Base-by-base conservation (phyloP, 2,113 vertebrate genomes). In the Dasyurus viverrinus region DNA sequence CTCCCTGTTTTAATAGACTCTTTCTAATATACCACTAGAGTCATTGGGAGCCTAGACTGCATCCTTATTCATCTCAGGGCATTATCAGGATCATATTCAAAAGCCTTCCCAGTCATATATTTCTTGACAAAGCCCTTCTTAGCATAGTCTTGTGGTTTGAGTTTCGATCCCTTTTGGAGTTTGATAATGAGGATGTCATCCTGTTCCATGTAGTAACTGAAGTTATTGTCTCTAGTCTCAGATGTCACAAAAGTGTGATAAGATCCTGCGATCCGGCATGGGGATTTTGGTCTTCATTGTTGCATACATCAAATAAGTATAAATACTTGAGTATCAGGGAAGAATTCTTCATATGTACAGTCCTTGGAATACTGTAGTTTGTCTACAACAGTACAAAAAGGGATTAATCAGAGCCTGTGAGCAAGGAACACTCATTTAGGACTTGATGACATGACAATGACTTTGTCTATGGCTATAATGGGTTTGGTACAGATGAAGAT, bases 381-480 rank as follows among this genome's bases (percentile, higher is more conserved):
- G 97, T 99, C 99, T 95, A 99, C 99, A 10, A 99, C 99, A 97
- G 99, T 99, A 2, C 99, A 99, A 0, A 99, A 99, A 0, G 99
- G 99, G 50, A 99, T 99, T 93, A 99, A 98, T 53, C 99, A 99
- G 36, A 99, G 99, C 97, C 99, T 98, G 98, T 99, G 99, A 0
- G 99, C 99, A 2, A 99, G 99, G 97, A 99, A 99, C 60, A 99
- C 99, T 99, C 99, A 0, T 99, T 99, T n/a, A 99, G 99, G 1
- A 99, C 99, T 48, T 0, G 99, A 99, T 12, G 99, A 99, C 97
- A 99, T 99, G 95, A 99, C 99, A 1, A 99, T 99, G 3, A 99
- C 99, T 99, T 99, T 99, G 98, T 99, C 99, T 0, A 99, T 99
- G 23, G 99, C 99, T 99, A 99, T 99, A n/a, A 99, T 99, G 52